Percentiles rank a stretch among this genome's conserved stretches.
Evolutionary conservation across 2,113 vertebrate species (phyloP).

Genomic region (Alligator sinensis): DNA sequence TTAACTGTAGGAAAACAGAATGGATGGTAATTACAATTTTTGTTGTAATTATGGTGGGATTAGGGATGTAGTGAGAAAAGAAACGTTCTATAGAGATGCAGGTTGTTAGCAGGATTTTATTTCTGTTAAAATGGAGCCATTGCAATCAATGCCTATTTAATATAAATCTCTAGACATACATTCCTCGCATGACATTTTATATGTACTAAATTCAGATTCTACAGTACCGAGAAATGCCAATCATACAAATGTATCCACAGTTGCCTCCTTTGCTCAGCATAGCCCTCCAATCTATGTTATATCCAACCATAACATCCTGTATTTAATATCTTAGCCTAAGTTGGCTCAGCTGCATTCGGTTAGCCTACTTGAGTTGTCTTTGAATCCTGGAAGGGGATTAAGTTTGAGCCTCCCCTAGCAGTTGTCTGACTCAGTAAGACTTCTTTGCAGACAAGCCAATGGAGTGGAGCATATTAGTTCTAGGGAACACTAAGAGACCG

Average conservation of each 20-base stretch:
- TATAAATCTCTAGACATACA: not conserved
- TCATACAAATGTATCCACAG: not conserved
- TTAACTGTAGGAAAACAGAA: no score
- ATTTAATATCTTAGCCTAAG: not conserved
- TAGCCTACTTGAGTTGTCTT: accelerated
- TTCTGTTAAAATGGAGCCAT: not conserved
- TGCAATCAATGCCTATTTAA: not conserved
- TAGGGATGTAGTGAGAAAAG: not conserved
- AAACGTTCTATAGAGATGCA: not conserved
- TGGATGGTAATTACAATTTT: not conserved
- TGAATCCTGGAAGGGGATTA: accelerated
- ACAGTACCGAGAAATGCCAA: not conserved
- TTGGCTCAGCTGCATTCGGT: not conserved
- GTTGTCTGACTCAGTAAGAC: not conserved
- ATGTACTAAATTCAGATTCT: not conserved
- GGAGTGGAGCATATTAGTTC: not conserved
- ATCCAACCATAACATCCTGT: not conserved
- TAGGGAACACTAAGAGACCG: no score
- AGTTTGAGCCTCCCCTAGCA: not conserved
- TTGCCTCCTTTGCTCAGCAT: not conserved
- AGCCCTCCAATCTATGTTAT: not conserved
- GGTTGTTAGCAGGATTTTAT: not conserved
- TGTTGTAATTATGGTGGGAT: not conserved
- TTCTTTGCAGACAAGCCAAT: not conserved
- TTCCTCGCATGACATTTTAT: not conserved